Percentiles rank a stretch among this genome's conserved stretches.
Evolutionary conservation across 2,888 invertebrate species (phyloP).

Genomic region (Hypercompe scribonia): DNA sequence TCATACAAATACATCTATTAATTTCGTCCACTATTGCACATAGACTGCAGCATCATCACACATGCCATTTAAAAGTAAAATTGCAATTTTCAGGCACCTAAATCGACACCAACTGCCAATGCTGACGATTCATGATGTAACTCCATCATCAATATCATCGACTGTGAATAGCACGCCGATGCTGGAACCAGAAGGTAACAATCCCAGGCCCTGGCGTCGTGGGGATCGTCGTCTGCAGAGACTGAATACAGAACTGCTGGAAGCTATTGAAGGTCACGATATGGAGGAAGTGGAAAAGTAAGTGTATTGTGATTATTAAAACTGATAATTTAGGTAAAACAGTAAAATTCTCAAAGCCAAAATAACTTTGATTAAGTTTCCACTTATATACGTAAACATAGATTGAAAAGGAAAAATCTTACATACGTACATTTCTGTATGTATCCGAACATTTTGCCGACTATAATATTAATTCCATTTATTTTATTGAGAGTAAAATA

Average conservation of each 20-base stretch:
- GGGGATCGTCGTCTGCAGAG: slow-evolving; percentile 75
- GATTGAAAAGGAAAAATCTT: too few relatives aligned
- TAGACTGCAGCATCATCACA: not conserved
- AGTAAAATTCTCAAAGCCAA: too few relatives aligned
- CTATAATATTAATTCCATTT: too few relatives aligned
- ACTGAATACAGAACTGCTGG: slow-evolving; percentile 82
- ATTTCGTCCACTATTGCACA: not conserved
- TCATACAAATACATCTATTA: not conserved
- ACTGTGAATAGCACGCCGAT: slow-evolving; percentile 72
- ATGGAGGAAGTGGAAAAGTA: slow-evolving; percentile 76
- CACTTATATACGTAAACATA: too few relatives aligned
- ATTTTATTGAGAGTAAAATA: too few relatives aligned
- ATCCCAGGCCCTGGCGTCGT: slow-evolving; percentile 68
- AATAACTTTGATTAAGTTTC: not conserved
- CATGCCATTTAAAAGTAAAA: not conserved
- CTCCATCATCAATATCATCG: slow-evolving; percentile 66
- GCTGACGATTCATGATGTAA: slow-evolving; percentile 55
- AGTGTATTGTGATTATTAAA: slow-evolving; percentile 10
- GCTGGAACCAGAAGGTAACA: slow-evolving; percentile 31
- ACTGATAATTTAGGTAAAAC: not conserved
- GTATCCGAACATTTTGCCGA: too few relatives aligned
- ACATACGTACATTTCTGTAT: too few relatives aligned
- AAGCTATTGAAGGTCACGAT: slow-evolving; percentile 74
- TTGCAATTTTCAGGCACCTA: slow-evolving; percentile 7
- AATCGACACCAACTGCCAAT: slow-evolving; percentile 44